Evolutionary conservation across 2,113 vertebrate species (phyloP).

Genomic region (Anarhynchus alexandrinus): DNA sequence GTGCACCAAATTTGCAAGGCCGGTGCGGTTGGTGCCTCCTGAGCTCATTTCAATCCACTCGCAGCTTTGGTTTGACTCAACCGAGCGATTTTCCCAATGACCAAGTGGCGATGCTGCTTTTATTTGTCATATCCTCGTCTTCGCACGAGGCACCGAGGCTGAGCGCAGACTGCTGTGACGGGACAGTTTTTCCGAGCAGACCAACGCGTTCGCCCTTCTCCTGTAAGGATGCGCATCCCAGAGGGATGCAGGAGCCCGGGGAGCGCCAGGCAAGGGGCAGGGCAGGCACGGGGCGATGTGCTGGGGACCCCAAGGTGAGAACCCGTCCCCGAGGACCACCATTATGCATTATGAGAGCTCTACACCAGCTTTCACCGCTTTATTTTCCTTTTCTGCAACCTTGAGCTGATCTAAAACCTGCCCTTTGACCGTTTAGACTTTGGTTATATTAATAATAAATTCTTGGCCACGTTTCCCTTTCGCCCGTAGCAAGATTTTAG

Average conservation of each 20-base stretch:
- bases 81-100: accelerated
- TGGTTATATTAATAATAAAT: background rate
- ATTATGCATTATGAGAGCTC: accelerated
- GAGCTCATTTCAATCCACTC: background rate
- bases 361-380: background rate
- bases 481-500: background rate
- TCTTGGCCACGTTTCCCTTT: background rate
- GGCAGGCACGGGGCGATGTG: accelerated
- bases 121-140: background rate
- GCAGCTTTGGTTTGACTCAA: background rate
- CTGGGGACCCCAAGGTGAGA: background rate
- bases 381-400: background rate
- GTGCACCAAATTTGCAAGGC: accelerated
- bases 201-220: accelerated
- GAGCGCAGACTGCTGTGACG: background rate
- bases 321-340: background rate
- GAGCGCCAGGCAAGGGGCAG: accelerated
- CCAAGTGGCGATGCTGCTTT: accelerated
- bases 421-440: background rate
- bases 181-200: background rate
- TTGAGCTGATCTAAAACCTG: accelerated
- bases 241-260: accelerated
- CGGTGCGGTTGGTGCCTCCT: background rate
- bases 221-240: background rate
- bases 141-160: accelerated